Evolutionary conservation across 2,113 vertebrate species (phyloP).

Genomic region (Polypterus senegalus): DNA sequence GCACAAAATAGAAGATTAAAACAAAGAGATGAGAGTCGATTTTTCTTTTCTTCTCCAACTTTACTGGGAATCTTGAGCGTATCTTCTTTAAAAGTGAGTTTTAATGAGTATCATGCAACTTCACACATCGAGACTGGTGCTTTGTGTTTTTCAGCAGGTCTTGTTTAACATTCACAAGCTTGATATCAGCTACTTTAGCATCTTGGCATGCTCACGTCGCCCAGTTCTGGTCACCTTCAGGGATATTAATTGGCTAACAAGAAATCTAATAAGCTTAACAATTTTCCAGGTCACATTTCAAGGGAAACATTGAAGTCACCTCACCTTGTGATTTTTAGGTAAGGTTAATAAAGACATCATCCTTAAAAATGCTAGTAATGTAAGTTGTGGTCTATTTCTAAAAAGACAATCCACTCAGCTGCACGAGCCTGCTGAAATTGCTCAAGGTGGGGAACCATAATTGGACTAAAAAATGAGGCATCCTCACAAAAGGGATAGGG

Average conservation of each 20-base stretch:
- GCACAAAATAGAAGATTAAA: not conserved
- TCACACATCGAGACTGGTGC: not conserved
- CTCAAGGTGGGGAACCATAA: too few species aligned
- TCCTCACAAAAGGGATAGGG: too few species aligned
- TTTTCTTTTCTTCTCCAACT: not conserved
- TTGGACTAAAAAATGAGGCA: too few species aligned
- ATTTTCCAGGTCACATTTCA: too few species aligned
- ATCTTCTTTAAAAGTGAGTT: constrained; percentile 1
- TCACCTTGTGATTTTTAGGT: too few species aligned
- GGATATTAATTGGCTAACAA: constrained; percentile 10
- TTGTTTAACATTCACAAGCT: constrained; percentile 8
- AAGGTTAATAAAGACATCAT: too few species aligned
- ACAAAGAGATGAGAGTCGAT: not conserved
- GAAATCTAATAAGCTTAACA: not conserved
- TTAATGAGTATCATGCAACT: not conserved
- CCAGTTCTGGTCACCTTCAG: not conserved
- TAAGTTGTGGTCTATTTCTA: too few species aligned
- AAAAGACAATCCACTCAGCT: too few species aligned
- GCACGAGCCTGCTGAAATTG: too few species aligned
- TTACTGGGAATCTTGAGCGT: not conserved
- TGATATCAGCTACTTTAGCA: constrained; percentile 1
- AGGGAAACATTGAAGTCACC: too few species aligned
- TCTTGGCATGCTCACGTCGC: constrained; percentile 2
- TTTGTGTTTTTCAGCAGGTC: not conserved
- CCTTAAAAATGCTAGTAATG: too few species aligned